Evolutionary conservation across 53 echinoderm and acorn worm species (phyloP).

Genomic region (Paelopatides confundens): DNA sequence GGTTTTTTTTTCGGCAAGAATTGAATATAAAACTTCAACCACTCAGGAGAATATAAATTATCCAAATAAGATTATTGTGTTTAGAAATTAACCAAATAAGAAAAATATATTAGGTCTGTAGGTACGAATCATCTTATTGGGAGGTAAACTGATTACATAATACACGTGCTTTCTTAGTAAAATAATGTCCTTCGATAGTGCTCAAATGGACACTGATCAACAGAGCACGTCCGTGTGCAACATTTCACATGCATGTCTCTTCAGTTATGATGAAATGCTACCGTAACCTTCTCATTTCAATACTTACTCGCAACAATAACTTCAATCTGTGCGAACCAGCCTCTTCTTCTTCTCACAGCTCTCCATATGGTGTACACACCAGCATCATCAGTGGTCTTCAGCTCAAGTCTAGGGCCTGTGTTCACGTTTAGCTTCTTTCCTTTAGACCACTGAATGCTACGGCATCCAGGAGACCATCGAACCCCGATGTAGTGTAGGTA

Average conservation of each 20-base stretch:
- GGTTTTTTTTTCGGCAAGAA: too few species aligned
- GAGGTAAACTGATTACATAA: too few species aligned
- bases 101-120: too few species aligned
- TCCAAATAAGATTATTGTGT: too few species aligned
- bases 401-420: conserved; percentile 3
- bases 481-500: background rate
- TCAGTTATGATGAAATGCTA: background rate
- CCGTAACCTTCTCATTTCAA: background rate
- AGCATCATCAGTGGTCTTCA: conserved; percentile 6
- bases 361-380: conserved; percentile 6
- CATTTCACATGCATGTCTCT: too few species aligned
- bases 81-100: too few species aligned
- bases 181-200: too few species aligned
- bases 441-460: conserved; percentile 21
- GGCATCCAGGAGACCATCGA: conserved; percentile 18
- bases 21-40: too few species aligned
- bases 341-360: background rate
- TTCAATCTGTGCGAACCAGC: conserved; percentile 1
- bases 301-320: conserved; percentile 13
- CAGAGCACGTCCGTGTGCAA: too few species aligned
- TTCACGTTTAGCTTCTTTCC: background rate
- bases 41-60: too few species aligned
- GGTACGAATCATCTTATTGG: too few species aligned
- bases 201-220: background rate
- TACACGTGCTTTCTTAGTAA: too few species aligned